A percentile compares a stretch with the other conserved stretches of the same genome.
Evolutionary conservation across 2,113 vertebrate genomes (phyloP).

Genomic region (Carollia perspicillata): DNA sequence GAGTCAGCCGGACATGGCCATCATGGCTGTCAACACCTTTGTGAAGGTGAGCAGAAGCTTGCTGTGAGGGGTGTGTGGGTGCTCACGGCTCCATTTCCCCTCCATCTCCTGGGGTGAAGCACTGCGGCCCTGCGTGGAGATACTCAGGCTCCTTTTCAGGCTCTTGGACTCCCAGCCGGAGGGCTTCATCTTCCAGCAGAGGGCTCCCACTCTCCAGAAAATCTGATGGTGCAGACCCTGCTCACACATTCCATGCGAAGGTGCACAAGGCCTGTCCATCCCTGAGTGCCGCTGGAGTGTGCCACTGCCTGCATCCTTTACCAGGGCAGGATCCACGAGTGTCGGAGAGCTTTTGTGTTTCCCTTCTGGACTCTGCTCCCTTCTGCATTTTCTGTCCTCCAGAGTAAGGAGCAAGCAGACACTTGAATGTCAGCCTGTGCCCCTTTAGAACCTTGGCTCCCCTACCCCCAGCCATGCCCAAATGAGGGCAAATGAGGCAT

Average conservation of each 20-base stretch:
- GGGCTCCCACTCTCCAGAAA: constrained; percentile 38
- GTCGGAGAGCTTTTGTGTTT: background rate
- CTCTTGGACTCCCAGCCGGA: background rate
- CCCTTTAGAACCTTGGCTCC: background rate
- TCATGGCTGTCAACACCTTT: constrained; percentile 99
- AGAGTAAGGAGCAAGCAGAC: background rate
- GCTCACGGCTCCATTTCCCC: too few species aligned
- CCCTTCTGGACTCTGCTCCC: background rate
- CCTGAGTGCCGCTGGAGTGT: background rate
- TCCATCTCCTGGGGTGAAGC: background rate
- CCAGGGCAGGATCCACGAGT: background rate
- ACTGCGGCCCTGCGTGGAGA: background rate
- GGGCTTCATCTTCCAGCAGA: constrained; percentile 28
- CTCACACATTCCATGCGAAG: background rate
- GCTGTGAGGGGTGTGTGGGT: rapidly evolving
- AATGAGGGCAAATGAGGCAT: background rate
- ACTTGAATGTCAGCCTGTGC: background rate
- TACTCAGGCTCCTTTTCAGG: background rate
- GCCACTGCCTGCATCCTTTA: background rate
- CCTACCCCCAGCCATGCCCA: background rate
- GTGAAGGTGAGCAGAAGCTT: constrained; percentile 88
- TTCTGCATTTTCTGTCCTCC: background rate
- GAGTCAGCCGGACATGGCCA: constrained; percentile 99
- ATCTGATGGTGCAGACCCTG: background rate
- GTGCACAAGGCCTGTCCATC: background rate